These are phyloP conservation scores for Enteromius treurensis DNA, from an alignment of 2,797 vertebrate genomes.

Conservation along the genomic window DNA sequence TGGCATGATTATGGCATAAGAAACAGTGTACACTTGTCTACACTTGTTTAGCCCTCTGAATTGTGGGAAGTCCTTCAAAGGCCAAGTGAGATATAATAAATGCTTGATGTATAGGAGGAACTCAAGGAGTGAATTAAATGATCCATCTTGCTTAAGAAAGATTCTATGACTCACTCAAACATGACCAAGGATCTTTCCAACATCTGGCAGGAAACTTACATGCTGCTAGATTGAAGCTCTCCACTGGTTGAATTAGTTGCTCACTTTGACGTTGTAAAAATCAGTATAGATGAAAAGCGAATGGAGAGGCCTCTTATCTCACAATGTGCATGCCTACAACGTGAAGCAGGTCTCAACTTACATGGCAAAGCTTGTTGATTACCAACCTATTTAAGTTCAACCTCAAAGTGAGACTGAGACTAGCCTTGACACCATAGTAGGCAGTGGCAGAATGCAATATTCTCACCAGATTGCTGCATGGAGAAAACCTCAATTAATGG, in stretches of 20 bases:
- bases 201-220: background rate
- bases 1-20: background rate
- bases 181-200: background rate
- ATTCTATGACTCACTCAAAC: background rate
- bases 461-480: background rate
- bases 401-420: background rate
- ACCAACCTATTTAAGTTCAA: background rate
- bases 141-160: background rate
- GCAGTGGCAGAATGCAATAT: conserved; percentile 2
- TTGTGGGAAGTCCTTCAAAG: background rate
- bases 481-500: background rate
- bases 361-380: background rate
- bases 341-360: background rate
- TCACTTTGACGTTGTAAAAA: background rate
- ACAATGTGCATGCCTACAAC: background rate
- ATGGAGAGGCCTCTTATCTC: background rate
- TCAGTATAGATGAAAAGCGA: background rate
- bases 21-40: background rate
- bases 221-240: background rate
- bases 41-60: background rate
- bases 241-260: background rate
- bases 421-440: background rate
- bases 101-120: background rate
- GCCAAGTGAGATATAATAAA: background rate
- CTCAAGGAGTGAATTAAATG: background rate